Evolutionary conservation across 2,888 invertebrate species (phyloP).

Genomic region (Mechanitis messenoides): DNA sequence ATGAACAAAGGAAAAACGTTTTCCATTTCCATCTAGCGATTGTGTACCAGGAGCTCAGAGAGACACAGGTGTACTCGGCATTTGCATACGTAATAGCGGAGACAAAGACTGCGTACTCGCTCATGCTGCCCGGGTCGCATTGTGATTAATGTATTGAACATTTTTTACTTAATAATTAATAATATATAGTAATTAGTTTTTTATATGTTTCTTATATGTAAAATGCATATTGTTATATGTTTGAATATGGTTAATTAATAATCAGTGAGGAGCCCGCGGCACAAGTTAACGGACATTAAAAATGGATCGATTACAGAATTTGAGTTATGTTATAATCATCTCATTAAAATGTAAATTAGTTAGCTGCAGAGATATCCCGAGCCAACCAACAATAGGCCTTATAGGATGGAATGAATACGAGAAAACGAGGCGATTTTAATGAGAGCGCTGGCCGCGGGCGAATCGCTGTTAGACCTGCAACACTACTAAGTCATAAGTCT

Average conservation of each 20-base stretch:
- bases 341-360: constrained; percentile 75
- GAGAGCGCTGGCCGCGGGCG: constrained; percentile 64
- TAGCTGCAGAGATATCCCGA: constrained; percentile 67
- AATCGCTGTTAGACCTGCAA: constrained; percentile 43
- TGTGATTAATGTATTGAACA: constrained; percentile 53
- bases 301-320: constrained; percentile 32
- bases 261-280: constrained; percentile 8
- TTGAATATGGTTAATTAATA: background rate
- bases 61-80: constrained; percentile 52
- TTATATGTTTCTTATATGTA: constrained; percentile 17
- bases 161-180: no score
- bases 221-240: constrained; percentile 29
- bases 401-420: constrained; percentile 69
- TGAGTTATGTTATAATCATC: constrained; percentile 37
- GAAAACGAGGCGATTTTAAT: constrained; percentile 72
- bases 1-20: constrained; percentile 29
- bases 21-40: constrained; percentile 58
- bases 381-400: constrained; percentile 67
- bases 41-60: constrained; percentile 63
- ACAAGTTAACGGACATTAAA: constrained; percentile 18
- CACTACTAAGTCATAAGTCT: constrained; percentile 23
- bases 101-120: constrained; percentile 37
- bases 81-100: constrained; percentile 60
- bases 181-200: no score
- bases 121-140: constrained; percentile 58